Evolutionary conservation across 2,113 vertebrate species (phyloP).

Genomic region (Engystomops pustulosus): DNA sequence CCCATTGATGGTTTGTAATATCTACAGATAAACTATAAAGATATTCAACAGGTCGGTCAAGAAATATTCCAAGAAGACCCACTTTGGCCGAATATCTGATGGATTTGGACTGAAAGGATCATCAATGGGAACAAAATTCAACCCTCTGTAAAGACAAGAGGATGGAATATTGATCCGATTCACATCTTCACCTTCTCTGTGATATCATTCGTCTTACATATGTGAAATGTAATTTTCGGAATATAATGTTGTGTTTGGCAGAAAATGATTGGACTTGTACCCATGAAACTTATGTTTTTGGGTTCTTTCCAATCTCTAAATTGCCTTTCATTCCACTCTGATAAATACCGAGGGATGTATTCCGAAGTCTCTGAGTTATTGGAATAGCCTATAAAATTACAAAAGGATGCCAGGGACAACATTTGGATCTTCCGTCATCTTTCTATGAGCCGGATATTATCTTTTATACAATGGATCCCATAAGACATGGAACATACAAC

Average conservation of each 20-base stretch:
- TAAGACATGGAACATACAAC: neutral
- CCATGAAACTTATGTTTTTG: constrained; percentile 9
- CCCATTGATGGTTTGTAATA: too few relatives aligned
- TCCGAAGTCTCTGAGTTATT: neutral
- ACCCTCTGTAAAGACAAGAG: neutral
- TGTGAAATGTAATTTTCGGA: neutral
- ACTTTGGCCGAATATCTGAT: neutral
- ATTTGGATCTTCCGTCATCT: neutral
- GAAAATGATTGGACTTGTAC: neutral
- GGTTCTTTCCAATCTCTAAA: neutral
- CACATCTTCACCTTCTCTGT: neutral
- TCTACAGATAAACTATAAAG: neutral
- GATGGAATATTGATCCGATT: neutral
- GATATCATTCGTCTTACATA: neutral
- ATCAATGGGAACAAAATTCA: neutral
- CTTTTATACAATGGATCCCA: neutral
- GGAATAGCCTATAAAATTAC: neutral
- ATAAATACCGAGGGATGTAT: neutral
- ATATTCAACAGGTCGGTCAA: neutral
- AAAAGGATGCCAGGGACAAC: constrained; percentile 2
- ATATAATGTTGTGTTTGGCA: constrained; percentile 19
- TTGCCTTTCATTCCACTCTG: neutral
- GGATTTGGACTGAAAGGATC: neutral
- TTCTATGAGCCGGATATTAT: neutral
- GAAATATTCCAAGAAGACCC: neutral